Evolutionary conservation across 2,797 vertebrate genomes (phyloP).

Genomic region (Paratrypauchen microcephalus): DNA sequence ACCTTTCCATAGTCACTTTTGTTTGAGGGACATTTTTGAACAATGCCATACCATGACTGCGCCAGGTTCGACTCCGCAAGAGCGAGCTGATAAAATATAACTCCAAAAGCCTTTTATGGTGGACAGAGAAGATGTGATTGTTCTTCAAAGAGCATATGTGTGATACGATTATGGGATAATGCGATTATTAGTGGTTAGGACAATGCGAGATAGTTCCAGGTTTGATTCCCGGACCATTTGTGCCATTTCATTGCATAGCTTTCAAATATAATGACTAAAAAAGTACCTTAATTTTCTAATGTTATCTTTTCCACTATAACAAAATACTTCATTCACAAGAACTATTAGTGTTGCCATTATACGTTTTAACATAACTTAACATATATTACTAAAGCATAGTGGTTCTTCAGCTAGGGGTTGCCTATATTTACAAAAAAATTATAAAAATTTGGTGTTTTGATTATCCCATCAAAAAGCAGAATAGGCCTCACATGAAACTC

Average conservation of each 20-base stretch:
- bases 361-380: too few relatives aligned
- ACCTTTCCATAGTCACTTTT: constrained; percentile 61
- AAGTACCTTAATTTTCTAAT: too few relatives aligned
- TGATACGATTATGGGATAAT: not conserved
- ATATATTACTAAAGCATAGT: too few relatives aligned
- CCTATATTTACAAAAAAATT: too few relatives aligned
- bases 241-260: not conserved
- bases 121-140: constrained; percentile 17
- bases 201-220: not conserved
- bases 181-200: not conserved
- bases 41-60: constrained; percentile 50
- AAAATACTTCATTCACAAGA: too few relatives aligned
- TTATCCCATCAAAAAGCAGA: too few relatives aligned
- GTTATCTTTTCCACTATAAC: too few relatives aligned
- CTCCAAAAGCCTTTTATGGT: not conserved
- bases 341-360: too few relatives aligned
- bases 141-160: constrained; percentile 2
- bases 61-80: constrained; percentile 30
- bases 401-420: too few relatives aligned
- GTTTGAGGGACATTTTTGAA: constrained; percentile 70
- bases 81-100: constrained; percentile 20
- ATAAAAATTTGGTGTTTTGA: too few relatives aligned
- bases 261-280: too few relatives aligned
- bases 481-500: too few relatives aligned
- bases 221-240: not conserved